Evolutionary conservation across 2,888 invertebrate genomes (phyloP).

Genomic region (Psococerastis gibbosa): DNA sequence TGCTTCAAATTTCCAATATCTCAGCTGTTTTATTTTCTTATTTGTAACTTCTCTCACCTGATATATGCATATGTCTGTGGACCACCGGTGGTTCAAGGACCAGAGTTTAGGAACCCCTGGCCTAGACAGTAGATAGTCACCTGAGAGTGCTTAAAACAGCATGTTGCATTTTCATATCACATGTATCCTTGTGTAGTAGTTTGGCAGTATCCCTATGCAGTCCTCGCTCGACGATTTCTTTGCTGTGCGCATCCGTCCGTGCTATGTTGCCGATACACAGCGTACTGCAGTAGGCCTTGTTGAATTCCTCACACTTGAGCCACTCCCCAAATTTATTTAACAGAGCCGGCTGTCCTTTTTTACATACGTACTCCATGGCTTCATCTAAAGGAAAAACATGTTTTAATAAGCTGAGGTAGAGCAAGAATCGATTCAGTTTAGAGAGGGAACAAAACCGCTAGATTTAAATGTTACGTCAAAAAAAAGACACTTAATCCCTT

Average conservation of each 20-base stretch:
- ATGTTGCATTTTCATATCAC: slow-evolving; percentile 46
- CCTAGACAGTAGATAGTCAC: too few relatives aligned
- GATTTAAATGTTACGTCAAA: too few relatives aligned
- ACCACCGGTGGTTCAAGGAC: too few relatives aligned
- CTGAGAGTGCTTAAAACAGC: slow-evolving; percentile 55
- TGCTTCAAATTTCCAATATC: too few relatives aligned
- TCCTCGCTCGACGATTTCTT: slow-evolving; percentile 59
- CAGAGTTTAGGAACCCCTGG: too few relatives aligned
- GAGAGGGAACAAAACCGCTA: too few relatives aligned
- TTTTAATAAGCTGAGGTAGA: too few relatives aligned
- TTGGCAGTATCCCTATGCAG: slow-evolving; percentile 44
- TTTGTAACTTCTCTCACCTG: too few relatives aligned
- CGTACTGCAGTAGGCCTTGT: neutral
- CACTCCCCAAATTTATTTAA: neutral
- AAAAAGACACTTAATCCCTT: too few relatives aligned
- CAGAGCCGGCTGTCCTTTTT: neutral
- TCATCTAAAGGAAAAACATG: slow-evolving; percentile 4
- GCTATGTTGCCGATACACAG: slow-evolving; percentile 64
- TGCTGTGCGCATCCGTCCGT: slow-evolving; percentile 61
- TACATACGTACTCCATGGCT: neutral
- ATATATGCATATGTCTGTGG: too few relatives aligned
- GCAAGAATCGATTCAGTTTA: too few relatives aligned
- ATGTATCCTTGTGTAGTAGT: slow-evolving; percentile 33
- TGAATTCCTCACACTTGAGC: neutral
- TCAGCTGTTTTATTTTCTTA: too few relatives aligned